Base-by-base conservation (phyloP, 2,113 vertebrate species). In the rabbit (Oryctolagus cuniculus) region DNA sequence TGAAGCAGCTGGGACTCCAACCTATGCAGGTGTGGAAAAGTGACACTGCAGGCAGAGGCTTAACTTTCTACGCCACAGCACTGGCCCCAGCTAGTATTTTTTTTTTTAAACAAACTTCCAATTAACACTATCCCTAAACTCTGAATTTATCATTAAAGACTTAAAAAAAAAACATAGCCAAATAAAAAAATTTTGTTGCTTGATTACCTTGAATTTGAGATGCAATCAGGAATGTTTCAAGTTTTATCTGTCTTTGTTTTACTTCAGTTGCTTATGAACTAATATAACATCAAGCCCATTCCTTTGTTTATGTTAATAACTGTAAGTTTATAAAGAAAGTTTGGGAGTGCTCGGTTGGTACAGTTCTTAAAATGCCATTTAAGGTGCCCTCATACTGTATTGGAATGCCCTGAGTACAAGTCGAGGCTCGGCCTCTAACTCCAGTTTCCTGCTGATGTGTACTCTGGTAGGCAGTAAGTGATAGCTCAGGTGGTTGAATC, bases 221-320 rank as follows among this genome's bases (percentile, higher is more conserved):
- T 73, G 21, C 78, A n/a, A 36, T 49, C 58, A 74, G 74, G 27
- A 12, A 34, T 90, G 1, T 53, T 93, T 91, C 8, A 6, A 87
- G 72, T 89, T 89, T 89, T 86, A 44, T 69, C 25, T 79, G 78
- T 67, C 75, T 67, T 80, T 95, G 51, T 63, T 77, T 70, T 75
- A 69, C 44, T 75, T 93, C 24, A 93, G 3, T 93, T 92, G 67
- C 83, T 95, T 87, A 82, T 91, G 34, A 79, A 70, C 12, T 79
- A 55, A 53, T 86, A 49, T 38, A 70, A 78, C 51, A 78, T 17
- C 19, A 85, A 91, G 8, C 24, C 31, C 22, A 61, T 85, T 80
- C 10, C 91, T 93, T 78, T 64, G 74, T 73, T 95, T 81, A 44
- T 89, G 89, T 89, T 89, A 85, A 95, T 36, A 87, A 10, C 8